Evolutionary conservation across 2,113 vertebrate species (phyloP), one percentile per base, ranked within the genome.

Genomic region (Pardalotus punctatus): DNA sequence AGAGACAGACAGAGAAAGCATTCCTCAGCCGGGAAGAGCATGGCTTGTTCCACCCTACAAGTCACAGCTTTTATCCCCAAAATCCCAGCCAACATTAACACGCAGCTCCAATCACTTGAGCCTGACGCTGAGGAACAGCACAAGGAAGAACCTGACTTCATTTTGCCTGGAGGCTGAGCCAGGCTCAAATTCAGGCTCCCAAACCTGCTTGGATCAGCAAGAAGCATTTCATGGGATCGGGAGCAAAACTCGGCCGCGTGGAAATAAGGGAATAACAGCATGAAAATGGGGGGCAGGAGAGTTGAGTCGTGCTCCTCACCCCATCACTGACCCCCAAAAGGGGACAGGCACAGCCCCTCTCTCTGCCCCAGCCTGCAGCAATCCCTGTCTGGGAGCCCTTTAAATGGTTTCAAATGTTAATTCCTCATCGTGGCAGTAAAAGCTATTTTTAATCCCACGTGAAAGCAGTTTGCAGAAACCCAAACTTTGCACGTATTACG

Each of bases 361-460:
- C 53, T 7, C 14, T 6, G 3, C 11, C 7, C 62, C 43, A 6
- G 23, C 29, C 77, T 21, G 5, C 60, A 3, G 4, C 4, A 10
- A 11, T 2, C 65, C 28, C 80, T 14, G 42, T 19, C 65, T 24
- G 11, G 42, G 60, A 94, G 36, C 78, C 20, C 51, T 66, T 42
- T 71, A 89, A 95, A 78, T 10, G n/a, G 38, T 79, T 93, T 67
- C 91, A 27, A 95, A 95, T 81, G 95, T 67, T 87, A 84, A 94
- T 87, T 94, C 86, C 77, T 60, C 86, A 3, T 45, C 19, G 5
- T 13, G 61, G 91, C 95, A 87, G 62, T 56, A 77, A 90, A 91
- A 90, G 54, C 73, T 91, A 62, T 80, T 96, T 97, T 94, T 91
- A 95, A 94, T 80, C 66, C 91, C 86, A 94, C 71, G 47, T 72